Percentiles rank a stretch among this genome's conserved stretches.
Conservation (phyloP, 2,797 vertebrate species). For the Hypotaenidia philippensis region DNA sequence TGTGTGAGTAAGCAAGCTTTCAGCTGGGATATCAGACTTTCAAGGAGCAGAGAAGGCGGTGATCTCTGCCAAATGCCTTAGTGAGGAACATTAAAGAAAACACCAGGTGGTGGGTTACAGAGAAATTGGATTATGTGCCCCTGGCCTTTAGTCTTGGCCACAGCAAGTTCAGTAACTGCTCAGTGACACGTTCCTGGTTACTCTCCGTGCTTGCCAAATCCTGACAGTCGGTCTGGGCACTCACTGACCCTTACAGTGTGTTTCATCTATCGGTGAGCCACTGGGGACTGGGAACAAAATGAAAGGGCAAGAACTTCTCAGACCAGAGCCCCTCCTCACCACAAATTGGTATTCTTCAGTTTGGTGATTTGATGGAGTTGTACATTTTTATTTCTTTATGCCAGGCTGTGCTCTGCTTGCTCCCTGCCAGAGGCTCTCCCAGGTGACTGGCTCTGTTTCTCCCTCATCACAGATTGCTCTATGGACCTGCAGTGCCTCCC, state of each 20-base stretch:
- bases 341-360: not conserved
- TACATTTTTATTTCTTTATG: not conserved
- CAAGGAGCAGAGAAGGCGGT: not conserved
- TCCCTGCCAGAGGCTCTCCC: not conserved
- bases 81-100: not conserved
- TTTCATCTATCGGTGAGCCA: not conserved
- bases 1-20: not conserved
- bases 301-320: not conserved
- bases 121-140: not conserved
- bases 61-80: slow-evolving; percentile 2
- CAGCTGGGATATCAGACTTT: not conserved
- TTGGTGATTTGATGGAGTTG: not conserved
- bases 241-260: not conserved
- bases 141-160: not conserved
- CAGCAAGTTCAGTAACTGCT: not conserved
- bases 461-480: slow-evolving; percentile 82
- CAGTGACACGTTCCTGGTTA: not conserved
- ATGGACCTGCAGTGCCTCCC: slow-evolving; percentile 88
- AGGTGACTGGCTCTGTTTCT: slow-evolving; percentile 30
- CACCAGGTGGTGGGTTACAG: not conserved
- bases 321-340: not conserved
- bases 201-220: not conserved
- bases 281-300: not conserved
- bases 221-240: not conserved
- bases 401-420: not conserved